Evolutionary conservation across 2,888 invertebrate species (phyloP), one percentile per base, ranked within the genome.

Genomic region (Malthinus flaveolus): DNA sequence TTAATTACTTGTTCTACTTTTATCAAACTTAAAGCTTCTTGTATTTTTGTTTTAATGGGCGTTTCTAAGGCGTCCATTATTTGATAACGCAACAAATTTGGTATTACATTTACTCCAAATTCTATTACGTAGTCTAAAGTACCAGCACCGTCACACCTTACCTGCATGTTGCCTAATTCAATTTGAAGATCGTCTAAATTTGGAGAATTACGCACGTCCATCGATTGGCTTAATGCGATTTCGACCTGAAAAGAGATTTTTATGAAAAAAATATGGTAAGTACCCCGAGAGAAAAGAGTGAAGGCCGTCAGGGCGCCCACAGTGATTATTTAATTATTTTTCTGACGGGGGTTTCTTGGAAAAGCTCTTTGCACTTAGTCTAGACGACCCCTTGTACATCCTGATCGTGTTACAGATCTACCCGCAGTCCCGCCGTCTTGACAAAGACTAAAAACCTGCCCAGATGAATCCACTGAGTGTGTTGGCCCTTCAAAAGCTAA

Each of bases 1-100:
- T 87, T 85, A 59, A 93, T 88, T 55, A 88, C 76, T 62, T 86
- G 82, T 73, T 93, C 92, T 1, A 91, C 85, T 69, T 93, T 85
- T 13, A 93, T 80, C 68, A 85, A 85, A 72, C 92, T 84, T 37
- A 93, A 78, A 68, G 90, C 88, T 66, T 87, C 86, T 72, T 91
- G 90, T 3, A 93, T 80, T 59, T 87, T 85, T 66, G 86, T 84
- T 72, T 85, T 89, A 2, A 93, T 77, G 0, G 93, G 92, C 34
- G 86, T 86, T 78, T 93, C 93, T 35, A 93, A 74, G 0, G 91
- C 91, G 71, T 92, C 90, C 86, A 93, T 90, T 59, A 94, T 91
- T 78, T 93, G 93, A 73, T 92, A 91, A 52, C 95, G 84, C 60
- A 95, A 79, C 44, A 93, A 79, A 81, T 95, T 95, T 0, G 94